Base-by-base conservation (phyloP, 53 echinoderm and acorn worm species). In the Holothuria leucospilota region DNA sequence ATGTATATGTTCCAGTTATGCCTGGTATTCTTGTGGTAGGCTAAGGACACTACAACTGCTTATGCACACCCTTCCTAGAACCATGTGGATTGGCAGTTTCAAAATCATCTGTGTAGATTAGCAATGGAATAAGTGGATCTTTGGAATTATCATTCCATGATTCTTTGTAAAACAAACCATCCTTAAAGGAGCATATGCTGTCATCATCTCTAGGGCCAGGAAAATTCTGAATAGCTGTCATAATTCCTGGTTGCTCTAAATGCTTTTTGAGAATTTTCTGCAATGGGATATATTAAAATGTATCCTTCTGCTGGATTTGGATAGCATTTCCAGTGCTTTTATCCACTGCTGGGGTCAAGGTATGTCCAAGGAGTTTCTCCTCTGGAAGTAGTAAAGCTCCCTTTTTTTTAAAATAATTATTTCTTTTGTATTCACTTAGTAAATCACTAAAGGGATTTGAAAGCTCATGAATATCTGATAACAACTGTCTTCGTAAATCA, bases 181-280 rank as follows among this genome's bases (percentile, higher is more conserved):
- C 71, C 20, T 38, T 71, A 15, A 39, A 71, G 39, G 38, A 71
- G 29, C n/a, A n/a, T n/a, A n/a, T n/a, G n/a, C n/a, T n/a, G n/a
- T n/a, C n/a, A n/a, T n/a, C n/a, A n/a, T n/a, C n/a, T n/a, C n/a
- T n/a, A n/a, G n/a, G n/a, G n/a, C n/a, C n/a, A n/a, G n/a, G n/a
- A n/a, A n/a, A n/a, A n/a, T n/a, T n/a, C n/a, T n/a, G n/a, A n/a
- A n/a, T n/a, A n/a, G n/a, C n/a, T n/a, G n/a, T n/a, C n/a, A n/a
- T n/a, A n/a, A n/a, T n/a, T n/a, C n/a, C 89, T 86, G 92, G 92
- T 53, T 83, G 92, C 58, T 92, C 68, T 14, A 92, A 87, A 71
- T 62, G 75, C 40, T 74, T 77, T 39, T 66, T 82, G 4, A 92
- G 34, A 20, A 71, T 20, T 71, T 71, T 38, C 18, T 30, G 40